Evolutionary conservation across 2,797 vertebrate species (phyloP), one percentile per base, ranked within the genome.

Genomic region (Hippopotamyrus pictus): DNA sequence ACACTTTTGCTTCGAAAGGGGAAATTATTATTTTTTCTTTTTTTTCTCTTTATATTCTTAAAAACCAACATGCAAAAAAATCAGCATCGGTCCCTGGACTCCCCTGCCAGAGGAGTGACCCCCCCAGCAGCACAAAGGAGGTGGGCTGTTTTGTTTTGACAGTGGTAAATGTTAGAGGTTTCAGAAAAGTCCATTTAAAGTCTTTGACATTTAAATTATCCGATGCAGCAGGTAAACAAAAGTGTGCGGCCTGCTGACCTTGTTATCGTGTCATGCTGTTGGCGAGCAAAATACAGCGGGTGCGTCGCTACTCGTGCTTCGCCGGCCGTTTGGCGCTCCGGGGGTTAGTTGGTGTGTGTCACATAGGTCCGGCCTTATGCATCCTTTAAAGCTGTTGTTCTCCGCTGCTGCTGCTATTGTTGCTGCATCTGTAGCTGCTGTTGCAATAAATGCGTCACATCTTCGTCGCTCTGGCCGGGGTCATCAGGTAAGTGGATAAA

Each of bases 141-240:
- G 25, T 9, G 62, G 62, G 62, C 6, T 62, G 29, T 33, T 79
- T 44, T 79, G 41, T 79, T 79, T 19, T 44, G 41, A 17, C 41
- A 79, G 29, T 79, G 29, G 29, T 79, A 79, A 37, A 37, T 79
- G 41, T 79, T 79, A 37, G 48, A 50, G 22, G 19, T 86, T 25
- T 54, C 50, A 12, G 84, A 53, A 83, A 53, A 86, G 84, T 29
- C 84, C 84, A 7, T 54, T 54, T 86, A 33, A 86, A 86, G 19
- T 86, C 84, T 86, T 86, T 86, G 84, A 86, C 84, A 86, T 50
- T 85, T 85, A n/a, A 51, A 85, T 85, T 22, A 85, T 12, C 22
- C 0, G 83, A 85, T 85, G 83, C n/a, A 50, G 83, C 83, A 11
- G n/a, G 83, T 51, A 85, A n/a, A 79, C 73, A 37, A 8, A 37